phyloP scores from a whole-genome alignment of 2,888 invertebrate genomes.

The Tetramorium bicarinatum region DNA sequence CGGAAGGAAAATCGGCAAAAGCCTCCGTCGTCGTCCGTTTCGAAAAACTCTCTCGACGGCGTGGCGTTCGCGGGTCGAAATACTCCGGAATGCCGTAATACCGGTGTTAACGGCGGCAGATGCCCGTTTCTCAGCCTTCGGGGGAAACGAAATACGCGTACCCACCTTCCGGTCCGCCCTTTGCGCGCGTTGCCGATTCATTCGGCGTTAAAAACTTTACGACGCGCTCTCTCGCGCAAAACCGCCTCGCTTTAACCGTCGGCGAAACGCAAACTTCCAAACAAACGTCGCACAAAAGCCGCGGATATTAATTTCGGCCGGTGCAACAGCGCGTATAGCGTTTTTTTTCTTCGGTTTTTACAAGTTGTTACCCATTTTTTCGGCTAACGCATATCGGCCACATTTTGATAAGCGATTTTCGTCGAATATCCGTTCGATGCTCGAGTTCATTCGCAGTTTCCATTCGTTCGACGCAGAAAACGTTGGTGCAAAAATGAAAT shows the following conservation, averaged over 20 bases:
- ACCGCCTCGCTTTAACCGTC: slow-evolving; percentile 20
- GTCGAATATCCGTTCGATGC: not conserved
- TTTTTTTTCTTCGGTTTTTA: slow-evolving; percentile 29
- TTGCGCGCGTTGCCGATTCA: not conserved
- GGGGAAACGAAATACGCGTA: not conserved
- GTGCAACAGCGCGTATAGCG: not conserved
- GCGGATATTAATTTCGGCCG: slow-evolving; percentile 43
- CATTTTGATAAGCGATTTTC: slow-evolving; percentile 26
- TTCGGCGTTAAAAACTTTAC: slow-evolving; percentile 48
- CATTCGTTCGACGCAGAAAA: not conserved
- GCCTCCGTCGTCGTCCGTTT: slow-evolving; percentile 28
- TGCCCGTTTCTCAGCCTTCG: not conserved
- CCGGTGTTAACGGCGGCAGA: slow-evolving; percentile 21
- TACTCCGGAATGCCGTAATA: slow-evolving; percentile 42
- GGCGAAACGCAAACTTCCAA: slow-evolving; percentile 36
- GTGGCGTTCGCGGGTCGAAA: slow-evolving; percentile 24
- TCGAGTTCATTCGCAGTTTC: not conserved
- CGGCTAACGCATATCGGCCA: not conserved
- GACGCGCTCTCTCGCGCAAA: slow-evolving; percentile 12
- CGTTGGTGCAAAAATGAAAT: not conserved
- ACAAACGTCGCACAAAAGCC: slow-evolving; percentile 41
- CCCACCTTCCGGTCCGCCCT: too few species aligned
- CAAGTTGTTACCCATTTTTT: slow-evolving; percentile 38
- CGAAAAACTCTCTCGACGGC: not conserved
- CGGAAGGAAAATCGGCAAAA: slow-evolving; percentile 62